phyloP scores from a whole-genome alignment of 2,888 invertebrate species.

The Leucania comma region DNA sequence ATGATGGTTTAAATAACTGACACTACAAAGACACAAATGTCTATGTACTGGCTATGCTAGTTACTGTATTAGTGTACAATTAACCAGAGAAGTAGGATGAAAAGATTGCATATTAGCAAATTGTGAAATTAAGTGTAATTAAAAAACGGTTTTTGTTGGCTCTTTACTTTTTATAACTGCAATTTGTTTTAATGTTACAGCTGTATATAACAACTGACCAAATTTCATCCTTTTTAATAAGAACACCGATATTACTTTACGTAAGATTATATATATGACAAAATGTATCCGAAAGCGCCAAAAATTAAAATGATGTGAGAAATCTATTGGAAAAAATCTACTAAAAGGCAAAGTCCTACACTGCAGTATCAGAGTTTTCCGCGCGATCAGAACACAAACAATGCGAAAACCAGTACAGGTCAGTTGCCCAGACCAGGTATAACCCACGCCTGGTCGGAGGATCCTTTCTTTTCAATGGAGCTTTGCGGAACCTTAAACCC shows the following conservation, averaged over 20 bases:
- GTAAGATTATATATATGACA: neutral
- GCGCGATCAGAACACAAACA: too few species aligned
- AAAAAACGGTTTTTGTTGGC: conserved; percentile 31
- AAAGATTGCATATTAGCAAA: conserved; percentile 48
- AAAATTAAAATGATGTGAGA: too few species aligned
- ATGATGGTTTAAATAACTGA: too few species aligned
- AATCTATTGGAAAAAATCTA: too few species aligned
- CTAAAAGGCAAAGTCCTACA: too few species aligned
- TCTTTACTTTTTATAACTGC: neutral
- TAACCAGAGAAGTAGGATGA: conserved; percentile 50
- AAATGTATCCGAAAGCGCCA: neutral
- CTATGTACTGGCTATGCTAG: neutral
- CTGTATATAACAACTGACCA: conserved; percentile 10
- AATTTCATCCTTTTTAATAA: neutral
- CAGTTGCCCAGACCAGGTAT: too few species aligned
- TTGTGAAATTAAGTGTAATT: conserved; percentile 39
- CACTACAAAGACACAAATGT: neutral
- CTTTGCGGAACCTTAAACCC: too few species aligned
- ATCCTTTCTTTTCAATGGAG: too few species aligned
- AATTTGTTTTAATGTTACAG: conserved; percentile 26
- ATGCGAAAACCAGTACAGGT: too few species aligned
- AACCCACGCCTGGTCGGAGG: too few species aligned
- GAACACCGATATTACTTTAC: neutral
- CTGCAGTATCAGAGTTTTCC: too few species aligned
- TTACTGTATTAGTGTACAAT: conserved; percentile 27